phyloP scores from a whole-genome alignment of 2,888 invertebrate species.

The Rhamnusium bicolor region DNA sequence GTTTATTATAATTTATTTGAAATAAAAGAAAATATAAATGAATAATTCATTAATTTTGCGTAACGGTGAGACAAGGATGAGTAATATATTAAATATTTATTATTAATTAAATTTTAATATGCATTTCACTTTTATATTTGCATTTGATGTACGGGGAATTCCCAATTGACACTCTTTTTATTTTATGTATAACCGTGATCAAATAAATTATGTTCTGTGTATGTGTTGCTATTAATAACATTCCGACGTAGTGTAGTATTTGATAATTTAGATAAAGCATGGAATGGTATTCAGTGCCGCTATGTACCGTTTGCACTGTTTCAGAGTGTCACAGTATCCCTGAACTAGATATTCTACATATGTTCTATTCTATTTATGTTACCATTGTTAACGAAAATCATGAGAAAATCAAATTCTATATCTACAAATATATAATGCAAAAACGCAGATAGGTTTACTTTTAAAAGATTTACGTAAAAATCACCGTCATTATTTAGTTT shows the following conservation, averaged over 20 bases:
- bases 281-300: too few relatives aligned
- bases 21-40: constrained; percentile 17
- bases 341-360: constrained; percentile 19
- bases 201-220: background rate
- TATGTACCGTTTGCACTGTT: background rate
- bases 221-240: background rate
- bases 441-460: constrained; percentile 4
- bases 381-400: constrained; percentile 18
- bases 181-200: background rate
- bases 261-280: background rate
- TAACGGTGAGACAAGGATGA: constrained; percentile 29
- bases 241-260: background rate
- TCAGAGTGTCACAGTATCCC: constrained; percentile 9
- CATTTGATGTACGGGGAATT: background rate
- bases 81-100: constrained; percentile 25
- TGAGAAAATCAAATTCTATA: constrained; percentile 18
- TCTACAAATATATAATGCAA: background rate
- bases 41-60: constrained; percentile 29
- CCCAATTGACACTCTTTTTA: background rate
- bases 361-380: constrained; percentile 16
- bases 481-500: too few relatives aligned
- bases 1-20: constrained; percentile 4
- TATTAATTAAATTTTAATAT: constrained; percentile 19
- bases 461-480: too few relatives aligned
- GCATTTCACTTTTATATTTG: constrained; percentile 24